Evolutionary conservation across 2,797 vertebrate species (phyloP).

Genomic region (Gallinago nigripennis): DNA sequence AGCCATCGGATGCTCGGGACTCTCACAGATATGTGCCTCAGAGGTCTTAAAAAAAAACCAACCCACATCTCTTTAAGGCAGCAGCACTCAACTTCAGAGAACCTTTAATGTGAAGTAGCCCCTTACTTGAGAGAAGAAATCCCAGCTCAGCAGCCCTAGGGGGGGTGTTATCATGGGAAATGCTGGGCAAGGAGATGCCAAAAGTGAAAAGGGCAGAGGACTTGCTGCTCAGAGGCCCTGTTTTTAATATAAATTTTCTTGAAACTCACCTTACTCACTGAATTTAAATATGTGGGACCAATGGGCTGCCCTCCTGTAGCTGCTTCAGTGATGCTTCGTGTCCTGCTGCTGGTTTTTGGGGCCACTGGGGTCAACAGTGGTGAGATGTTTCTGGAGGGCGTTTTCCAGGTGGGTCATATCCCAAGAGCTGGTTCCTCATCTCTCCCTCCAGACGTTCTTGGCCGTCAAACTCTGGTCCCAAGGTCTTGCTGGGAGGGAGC

Average conservation of each 20-base stretch:
- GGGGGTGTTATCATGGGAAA: rapidly evolving
- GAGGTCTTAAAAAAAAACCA: not conserved
- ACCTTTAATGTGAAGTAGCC: not conserved
- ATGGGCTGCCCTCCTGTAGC: not conserved
- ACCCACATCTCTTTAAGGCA: not conserved
- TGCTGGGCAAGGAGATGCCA: not conserved
- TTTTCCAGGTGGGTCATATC: not conserved
- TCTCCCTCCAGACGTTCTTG: rapidly evolving
- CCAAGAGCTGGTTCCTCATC: not conserved
- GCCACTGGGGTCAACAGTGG: rapidly evolving
- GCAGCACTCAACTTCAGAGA: not conserved
- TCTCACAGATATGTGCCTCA: not conserved
- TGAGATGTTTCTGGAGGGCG: not conserved
- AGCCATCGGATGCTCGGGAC: not conserved
- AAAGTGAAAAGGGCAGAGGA: not conserved
- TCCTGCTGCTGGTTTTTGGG: not conserved
- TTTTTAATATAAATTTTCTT: not conserved
- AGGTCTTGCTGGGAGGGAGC: not conserved
- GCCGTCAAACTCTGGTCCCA: too few relatives aligned
- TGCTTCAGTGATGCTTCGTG: rapidly evolving
- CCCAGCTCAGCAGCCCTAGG: not conserved
- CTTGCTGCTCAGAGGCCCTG: not conserved
- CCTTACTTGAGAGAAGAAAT: not conserved
- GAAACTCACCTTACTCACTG: not conserved
- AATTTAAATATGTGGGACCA: not conserved